Base-by-base conservation (phyloP, 2,797 vertebrate species). In the Myotis planiceps region DNA sequence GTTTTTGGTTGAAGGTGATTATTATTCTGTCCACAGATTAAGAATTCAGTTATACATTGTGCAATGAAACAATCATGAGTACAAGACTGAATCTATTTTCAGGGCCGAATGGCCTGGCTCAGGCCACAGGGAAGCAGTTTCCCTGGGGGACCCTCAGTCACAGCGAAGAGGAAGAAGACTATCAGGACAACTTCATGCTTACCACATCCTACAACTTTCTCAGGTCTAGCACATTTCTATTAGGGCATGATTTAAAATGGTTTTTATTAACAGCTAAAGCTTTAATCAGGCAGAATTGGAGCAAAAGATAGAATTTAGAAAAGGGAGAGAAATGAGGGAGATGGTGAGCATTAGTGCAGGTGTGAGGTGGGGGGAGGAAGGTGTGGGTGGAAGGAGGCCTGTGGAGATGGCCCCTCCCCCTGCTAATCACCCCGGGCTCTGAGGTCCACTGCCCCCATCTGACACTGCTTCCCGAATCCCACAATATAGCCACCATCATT, bases 341-440 rank as follows among this genome's bases (percentile, higher is more conserved):
- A 42, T 15, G n/a, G 2, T 9, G 32, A 69, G 29, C 1, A 5
- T 19, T 34, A 14, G 16, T 51, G 16, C 1, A 10, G 9, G 2
- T 18, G 19, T 18, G 6, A 16, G n/a, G 0, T 3, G 14, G 0
- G 13, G 3, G 3, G 9, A 10, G 18, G 9, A 18, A 10, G 53
- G 16, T 2, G 2, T 2, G 23, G 19, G 8, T 2, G 1, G 10
- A 27, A 25, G 45, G 18, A 65, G 32, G 29, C 3, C 4, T 0
- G 0, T 0, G 0, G 21, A 34, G 42, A 53, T 0, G 19, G 23
- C 27, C 0, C 15, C 4, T 1, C 3, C 13, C 2, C 9, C 14
- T 23, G 32, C 32, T 10, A 23, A 12, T 14, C 32, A 34, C 66
- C 37, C 37, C 1, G n/a, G 25, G n/a, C 14, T 37, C 51, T 2